Percentiles rank a stretch among this genome's conserved stretches.
phyloP scores from a whole-genome alignment of 1,140 invertebrate genomes.

The Zelostemma sp. region DNA sequence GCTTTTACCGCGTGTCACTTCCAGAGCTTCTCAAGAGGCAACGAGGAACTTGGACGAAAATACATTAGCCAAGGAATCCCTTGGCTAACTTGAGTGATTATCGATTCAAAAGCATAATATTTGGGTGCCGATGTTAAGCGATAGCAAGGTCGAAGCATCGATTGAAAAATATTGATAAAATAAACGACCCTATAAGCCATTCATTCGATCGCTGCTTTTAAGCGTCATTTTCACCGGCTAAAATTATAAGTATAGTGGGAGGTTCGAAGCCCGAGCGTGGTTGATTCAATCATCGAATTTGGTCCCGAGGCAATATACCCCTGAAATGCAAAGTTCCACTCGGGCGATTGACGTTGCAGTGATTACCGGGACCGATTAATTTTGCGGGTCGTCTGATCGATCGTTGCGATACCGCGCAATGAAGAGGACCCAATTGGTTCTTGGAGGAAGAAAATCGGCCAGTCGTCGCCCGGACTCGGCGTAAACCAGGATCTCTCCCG shows the following conservation, averaged over 20 bases:
- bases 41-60: neutral
- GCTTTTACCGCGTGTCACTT: neutral
- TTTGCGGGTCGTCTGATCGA: slow-evolving; percentile 28
- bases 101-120: slow-evolving; percentile 6
- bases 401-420: slow-evolving; percentile 9
- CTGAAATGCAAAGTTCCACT: slow-evolving; percentile 7
- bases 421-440: neutral
- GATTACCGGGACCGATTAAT: slow-evolving; percentile 42
- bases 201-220: no score
- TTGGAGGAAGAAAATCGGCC: slow-evolving; percentile 4
- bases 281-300: slow-evolving; percentile 28
- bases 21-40: neutral
- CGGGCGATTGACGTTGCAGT: slow-evolving; percentile 24
- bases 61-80: neutral
- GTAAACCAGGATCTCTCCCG: neutral
- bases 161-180: no score
- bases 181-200: no score
- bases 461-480: neutral
- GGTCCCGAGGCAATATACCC: slow-evolving; percentile 25
- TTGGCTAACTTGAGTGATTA: neutral
- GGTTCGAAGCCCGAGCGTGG: slow-evolving; percentile 11
- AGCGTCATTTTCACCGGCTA: no score
- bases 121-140: slow-evolving; percentile 5
- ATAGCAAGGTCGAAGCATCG: slow-evolving; percentile 5
- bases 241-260: no score